A percentile compares a stretch with the other conserved stretches of the same genome.
phyloP scores from a whole-genome alignment of 2,113 vertebrate species.

The Dinomys branickii region DNA sequence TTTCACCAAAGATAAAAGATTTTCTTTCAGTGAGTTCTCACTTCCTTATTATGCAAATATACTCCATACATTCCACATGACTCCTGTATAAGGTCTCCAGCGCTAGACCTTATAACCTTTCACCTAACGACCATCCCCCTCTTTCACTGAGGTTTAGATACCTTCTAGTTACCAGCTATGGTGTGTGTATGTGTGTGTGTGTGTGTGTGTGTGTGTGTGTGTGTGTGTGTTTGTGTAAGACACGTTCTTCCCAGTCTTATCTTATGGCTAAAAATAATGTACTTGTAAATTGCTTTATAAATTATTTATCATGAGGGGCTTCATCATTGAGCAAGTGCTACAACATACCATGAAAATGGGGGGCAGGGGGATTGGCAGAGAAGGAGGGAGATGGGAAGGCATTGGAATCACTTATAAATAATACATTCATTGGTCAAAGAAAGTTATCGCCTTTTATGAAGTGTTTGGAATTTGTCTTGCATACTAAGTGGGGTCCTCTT shows the following conservation, averaged over 20 bases:
- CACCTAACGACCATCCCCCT: neutral
- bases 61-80: neutral
- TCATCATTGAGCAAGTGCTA: slow-evolving; percentile 85
- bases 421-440: slow-evolving; percentile 88
- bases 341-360: slow-evolving; percentile 79
- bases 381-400: slow-evolving; percentile 78
- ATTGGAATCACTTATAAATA: slow-evolving; percentile 84
- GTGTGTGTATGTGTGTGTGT: neutral
- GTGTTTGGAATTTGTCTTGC: slow-evolving; percentile 86
- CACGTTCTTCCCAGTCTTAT: slow-evolving; percentile 83
- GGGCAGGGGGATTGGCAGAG: slow-evolving; percentile 68
- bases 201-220: slow-evolving; percentile 17
- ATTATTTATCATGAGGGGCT: slow-evolving; percentile 87
- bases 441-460: slow-evolving; percentile 89
- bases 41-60: neutral
- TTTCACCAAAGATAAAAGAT: neutral
- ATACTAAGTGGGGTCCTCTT: slow-evolving; percentile 78
- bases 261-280: slow-evolving; percentile 88
- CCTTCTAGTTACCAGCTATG: neutral
- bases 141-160: neutral
- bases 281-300: slow-evolving; percentile 91
- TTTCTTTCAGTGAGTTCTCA: slow-evolving; percentile 10
- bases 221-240: slow-evolving; percentile 75
- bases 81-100: neutral
- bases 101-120: neutral